Conservation (phyloP, 2,888 invertebrate species). For the Mesochorus sp. region DNA sequence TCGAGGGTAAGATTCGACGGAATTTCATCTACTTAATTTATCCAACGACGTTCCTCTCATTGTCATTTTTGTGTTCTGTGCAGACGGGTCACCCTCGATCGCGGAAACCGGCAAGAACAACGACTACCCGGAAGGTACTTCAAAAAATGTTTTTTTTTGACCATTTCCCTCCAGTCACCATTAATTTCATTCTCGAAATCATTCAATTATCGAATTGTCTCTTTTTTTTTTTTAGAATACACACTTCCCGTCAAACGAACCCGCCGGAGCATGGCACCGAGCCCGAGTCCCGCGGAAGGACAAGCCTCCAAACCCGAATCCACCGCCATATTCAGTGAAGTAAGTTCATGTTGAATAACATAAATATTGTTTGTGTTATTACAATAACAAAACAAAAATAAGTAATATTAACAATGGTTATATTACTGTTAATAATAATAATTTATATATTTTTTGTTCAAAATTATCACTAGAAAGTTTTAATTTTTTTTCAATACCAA, state of each 20-base stretch:
- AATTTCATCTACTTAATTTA: too few species aligned
- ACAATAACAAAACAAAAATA: too few species aligned
- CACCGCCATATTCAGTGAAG: slow-evolving; percentile 79
- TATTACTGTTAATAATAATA: too few species aligned
- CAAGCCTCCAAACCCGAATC: slow-evolving; percentile 82
- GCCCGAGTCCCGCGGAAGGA: slow-evolving; percentile 81
- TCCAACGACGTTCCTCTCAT: too few species aligned
- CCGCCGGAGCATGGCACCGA: slow-evolving; percentile 78
- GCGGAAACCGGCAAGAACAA: slow-evolving; percentile 75
- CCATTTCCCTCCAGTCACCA: neutral
- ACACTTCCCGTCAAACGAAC: slow-evolving; percentile 76
- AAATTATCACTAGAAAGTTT: too few species aligned
- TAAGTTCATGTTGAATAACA: slow-evolving; percentile 62
- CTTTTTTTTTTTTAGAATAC: slow-evolving; percentile 69
- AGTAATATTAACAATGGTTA: too few species aligned
- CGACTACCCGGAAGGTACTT: slow-evolving; percentile 77
- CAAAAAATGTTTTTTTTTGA: neutral
- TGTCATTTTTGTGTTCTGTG: slow-evolving; percentile 49
- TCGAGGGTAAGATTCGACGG: slow-evolving; percentile 69
- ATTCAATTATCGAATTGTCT: too few species aligned
- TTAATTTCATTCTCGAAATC: too few species aligned
- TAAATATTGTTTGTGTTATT: too few species aligned
- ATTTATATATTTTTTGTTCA: too few species aligned
- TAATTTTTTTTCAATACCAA: too few species aligned
- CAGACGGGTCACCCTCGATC: slow-evolving; percentile 73